Base-by-base conservation (phyloP, 1,140 invertebrate genomes). In the Drosophila eugracilis region DNA sequence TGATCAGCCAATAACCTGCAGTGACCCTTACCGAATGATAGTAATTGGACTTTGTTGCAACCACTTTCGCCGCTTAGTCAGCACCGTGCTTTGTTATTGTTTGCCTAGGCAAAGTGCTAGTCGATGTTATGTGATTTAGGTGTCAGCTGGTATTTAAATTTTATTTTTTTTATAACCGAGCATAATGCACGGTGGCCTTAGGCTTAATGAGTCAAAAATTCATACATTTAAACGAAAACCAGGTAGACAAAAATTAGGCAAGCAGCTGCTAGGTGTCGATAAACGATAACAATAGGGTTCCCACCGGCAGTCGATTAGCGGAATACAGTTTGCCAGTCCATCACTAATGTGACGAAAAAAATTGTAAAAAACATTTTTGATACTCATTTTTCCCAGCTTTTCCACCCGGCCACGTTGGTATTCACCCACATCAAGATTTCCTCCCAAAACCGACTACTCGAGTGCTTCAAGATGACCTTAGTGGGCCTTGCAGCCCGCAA, bases 401-500 rank as follows among this genome's bases (percentile, higher is more conserved):
- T 73, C 39, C 19, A 41, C 10, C 12, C 10, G 21, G 39, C 41
- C 6, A 15, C 26, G 4, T 71, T 72, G 37, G 9, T 19, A 42
- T 15, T 14, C 53, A 15, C 52, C 28, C 30, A 59, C 59, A 45
- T 65, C 88, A 90, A 90, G 54, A 90, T 90, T 86, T 76, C 60
- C 53, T 90, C 88, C 60, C 70, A 70, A 44, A 54, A 74, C 17
- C 74, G 65, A 17, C 59, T 81, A 9, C 67, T 73, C 45, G 59
- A 80, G 44, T 77, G 83, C 58, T 81, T 73, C 15, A 90, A 72
- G 59, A 91, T 91, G 90, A 90, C 90, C n/a, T 70, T 91, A 15
- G 85, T 89, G 32, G 90, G 85, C 19, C 48, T 91, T 30, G 90
- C 90, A 36, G 90, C 90, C 5, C 72, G 88, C 41, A 91, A 91